Percentiles rank a stretch among this genome's conserved stretches.
Conservation (phyloP, 2,113 vertebrate species). For the Piaya cayana region DNA sequence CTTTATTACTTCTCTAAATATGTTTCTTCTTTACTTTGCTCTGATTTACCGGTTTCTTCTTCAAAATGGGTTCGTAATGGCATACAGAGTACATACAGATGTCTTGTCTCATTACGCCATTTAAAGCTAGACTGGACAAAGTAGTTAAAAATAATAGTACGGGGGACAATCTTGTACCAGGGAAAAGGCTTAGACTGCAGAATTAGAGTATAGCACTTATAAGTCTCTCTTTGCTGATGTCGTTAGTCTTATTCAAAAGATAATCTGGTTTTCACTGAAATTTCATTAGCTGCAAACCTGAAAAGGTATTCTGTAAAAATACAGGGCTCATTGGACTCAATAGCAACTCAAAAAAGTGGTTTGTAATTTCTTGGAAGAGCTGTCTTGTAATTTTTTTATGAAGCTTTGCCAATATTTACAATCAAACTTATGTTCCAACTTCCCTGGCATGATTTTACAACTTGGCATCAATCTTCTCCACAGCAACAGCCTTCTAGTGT, state of each 20-base stretch:
- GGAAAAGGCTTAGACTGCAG: background rate
- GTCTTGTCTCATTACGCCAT: background rate
- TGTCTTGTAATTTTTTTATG: conserved; percentile 27
- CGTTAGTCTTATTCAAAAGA: background rate
- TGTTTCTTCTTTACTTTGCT: background rate
- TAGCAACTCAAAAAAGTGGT: background rate
- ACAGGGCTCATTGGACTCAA: background rate
- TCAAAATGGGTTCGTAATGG: background rate
- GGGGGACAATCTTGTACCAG: background rate
- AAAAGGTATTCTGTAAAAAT: background rate
- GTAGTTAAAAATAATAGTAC: background rate
- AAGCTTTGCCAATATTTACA: conserved; percentile 62
- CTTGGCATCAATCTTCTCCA: conserved; percentile 8
- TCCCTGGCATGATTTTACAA: background rate
- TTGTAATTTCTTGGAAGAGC: background rate
- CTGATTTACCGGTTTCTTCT: background rate
- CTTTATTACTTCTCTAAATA: background rate
- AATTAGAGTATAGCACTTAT: background rate
- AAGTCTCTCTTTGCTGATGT: background rate
- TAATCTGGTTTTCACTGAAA: conserved; percentile 14
- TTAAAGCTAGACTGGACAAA: background rate
- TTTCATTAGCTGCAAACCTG: conserved; percentile 19
- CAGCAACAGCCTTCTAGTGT: conserved; percentile 7
- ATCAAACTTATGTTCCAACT: conserved; percentile 32
- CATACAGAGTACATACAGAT: background rate